These are phyloP conservation scores for Chalcosyrphus nemorum DNA, from an alignment of 2,888 invertebrate species.

Conservation along the genomic window DNA sequence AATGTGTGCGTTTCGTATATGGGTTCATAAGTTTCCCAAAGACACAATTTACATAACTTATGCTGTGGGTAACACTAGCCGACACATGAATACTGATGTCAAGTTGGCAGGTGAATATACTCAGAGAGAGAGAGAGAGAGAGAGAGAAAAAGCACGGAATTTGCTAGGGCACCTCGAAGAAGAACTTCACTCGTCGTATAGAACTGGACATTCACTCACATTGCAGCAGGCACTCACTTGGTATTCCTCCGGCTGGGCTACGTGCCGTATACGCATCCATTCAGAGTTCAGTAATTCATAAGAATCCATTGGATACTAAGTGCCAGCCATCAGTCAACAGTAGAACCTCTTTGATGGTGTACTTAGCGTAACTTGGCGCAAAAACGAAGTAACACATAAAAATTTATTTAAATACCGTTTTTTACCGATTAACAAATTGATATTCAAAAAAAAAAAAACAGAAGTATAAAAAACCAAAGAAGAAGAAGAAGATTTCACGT, in stretches of 20 bases:
- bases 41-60: slow-evolving; percentile 62
- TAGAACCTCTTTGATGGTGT: slow-evolving; percentile 4
- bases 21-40: slow-evolving; percentile 50
- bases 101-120: slow-evolving; percentile 46
- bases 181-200: slow-evolving; percentile 17
- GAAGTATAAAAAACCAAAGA: slow-evolving; percentile 20
- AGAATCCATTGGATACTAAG: slow-evolving; percentile 62
- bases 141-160: slow-evolving; percentile 9
- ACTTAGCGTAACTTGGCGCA: slow-evolving; percentile 11
- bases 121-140: neutral
- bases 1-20: slow-evolving; percentile 51
- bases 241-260: slow-evolving; percentile 51
- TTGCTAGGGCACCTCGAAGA: slow-evolving; percentile 62
- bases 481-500: slow-evolving; percentile 54
- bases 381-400: slow-evolving; percentile 64
- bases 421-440: slow-evolving; percentile 70
- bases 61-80: slow-evolving; percentile 46
- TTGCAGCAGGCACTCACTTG: slow-evolving; percentile 38
- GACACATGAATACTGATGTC: slow-evolving; percentile 68
- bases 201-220: slow-evolving; percentile 58
- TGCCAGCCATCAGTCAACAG: slow-evolving; percentile 57
- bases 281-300: slow-evolving; percentile 72
- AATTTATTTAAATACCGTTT: slow-evolving; percentile 72
- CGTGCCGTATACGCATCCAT: slow-evolving; percentile 71
- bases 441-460: slow-evolving; percentile 59